Evolutionary conservation across 1,140 invertebrate genomes (phyloP).

Genomic region (Drosophila cardini): DNA sequence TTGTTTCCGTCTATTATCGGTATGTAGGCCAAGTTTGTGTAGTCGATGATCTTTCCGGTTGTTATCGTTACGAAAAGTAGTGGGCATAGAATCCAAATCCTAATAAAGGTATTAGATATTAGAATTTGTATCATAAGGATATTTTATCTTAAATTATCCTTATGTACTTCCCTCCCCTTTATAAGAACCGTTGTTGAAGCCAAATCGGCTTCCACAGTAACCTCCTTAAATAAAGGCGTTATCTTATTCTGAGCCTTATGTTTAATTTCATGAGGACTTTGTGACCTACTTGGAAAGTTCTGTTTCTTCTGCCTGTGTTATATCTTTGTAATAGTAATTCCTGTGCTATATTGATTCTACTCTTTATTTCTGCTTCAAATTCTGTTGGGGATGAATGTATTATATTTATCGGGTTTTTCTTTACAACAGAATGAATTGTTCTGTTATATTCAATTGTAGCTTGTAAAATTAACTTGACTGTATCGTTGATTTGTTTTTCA

Average conservation of each 20-base stretch:
- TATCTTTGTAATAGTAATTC: too few species aligned
- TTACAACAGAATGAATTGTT: constrained; percentile 7
- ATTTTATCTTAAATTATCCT: constrained; percentile 3
- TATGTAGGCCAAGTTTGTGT: too few species aligned
- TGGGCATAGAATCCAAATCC: too few species aligned
- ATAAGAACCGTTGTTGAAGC: constrained; percentile 11
- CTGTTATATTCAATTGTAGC: constrained; percentile 43
- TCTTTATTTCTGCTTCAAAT: too few species aligned
- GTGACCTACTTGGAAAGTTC: too few species aligned
- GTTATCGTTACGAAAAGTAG: too few species aligned
- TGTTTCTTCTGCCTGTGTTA: too few species aligned
- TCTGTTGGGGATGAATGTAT: neutral
- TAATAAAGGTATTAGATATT: too few species aligned
- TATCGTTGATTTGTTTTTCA: constrained; percentile 35
- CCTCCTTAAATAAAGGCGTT: constrained; percentile 21
- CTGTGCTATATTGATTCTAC: too few species aligned
- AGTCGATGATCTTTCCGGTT: too few species aligned
- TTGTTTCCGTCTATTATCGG: too few species aligned
- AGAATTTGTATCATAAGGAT: too few species aligned
- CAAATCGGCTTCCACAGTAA: constrained; percentile 19
- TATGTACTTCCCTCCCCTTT: constrained; percentile 17
- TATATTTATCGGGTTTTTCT: neutral
- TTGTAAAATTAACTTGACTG: constrained; percentile 29
- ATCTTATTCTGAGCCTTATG: constrained; percentile 23
- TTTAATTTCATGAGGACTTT: constrained; percentile 7